Evolutionary conservation across 2,888 invertebrate genomes (phyloP), one percentile per base, ranked within the genome.

Genomic region (Eucera pruinosa): DNA sequence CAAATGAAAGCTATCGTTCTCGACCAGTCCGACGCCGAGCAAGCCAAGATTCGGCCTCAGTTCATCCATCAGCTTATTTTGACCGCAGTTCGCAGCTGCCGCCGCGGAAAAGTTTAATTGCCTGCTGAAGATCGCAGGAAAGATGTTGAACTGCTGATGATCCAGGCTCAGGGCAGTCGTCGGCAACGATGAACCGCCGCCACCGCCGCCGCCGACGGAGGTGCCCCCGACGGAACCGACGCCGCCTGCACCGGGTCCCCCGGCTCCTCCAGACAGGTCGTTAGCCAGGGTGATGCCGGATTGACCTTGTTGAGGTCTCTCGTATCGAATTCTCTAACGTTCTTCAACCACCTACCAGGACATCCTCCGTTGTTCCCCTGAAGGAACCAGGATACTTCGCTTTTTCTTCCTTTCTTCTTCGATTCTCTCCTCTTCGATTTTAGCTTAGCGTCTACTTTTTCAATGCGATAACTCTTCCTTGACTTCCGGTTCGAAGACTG

Each of bases 121-220:
- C 81, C 97, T 94, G 94, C 97, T 97, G 93, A 97, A 97, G 92
- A 97, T 97, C 78, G 97, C 97, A 88, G 97, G 97, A 93, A 97
- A 97, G 90, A 97, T 97, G 94, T 97, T 97, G 94, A 97, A 97
- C 93, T 97, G 97, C 92, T 97, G 96, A 82, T 95, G 95, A 87
- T 95, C 94, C 68, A 92, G 87, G 86, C 94, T 94, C 88, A 94
- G 94, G 89, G 93, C 94, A 90, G 94, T 93, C 88, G 94, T 95
- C 89, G 93, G 91, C 72, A 89, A 84, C 55, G 89, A 91, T 57
- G 89, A 91, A 80, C 91, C 88, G 50, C 88, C 91, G 81, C 89
- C 88, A 86, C 86, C 85, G 95, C 96, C 96, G 95, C 85, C 87
- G 93, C 94, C 93, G 91, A 93, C 91, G 91, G 96, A 94, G 95